Evolutionary conservation across 2,797 vertebrate genomes (phyloP).

Genomic region (Cetoscarus ocellatus): DNA sequence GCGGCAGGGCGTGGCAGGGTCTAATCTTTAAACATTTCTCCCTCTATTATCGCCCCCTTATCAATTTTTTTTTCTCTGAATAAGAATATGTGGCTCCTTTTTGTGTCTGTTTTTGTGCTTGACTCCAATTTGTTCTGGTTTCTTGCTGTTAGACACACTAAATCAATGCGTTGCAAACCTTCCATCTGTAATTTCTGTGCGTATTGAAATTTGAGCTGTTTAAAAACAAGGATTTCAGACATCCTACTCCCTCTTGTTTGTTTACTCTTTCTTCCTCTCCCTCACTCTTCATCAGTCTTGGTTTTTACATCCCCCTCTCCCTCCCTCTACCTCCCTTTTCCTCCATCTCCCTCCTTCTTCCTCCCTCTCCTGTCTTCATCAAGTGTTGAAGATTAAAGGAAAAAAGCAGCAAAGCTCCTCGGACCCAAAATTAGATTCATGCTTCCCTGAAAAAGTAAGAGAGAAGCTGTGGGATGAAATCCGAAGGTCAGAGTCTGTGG

Average conservation of each 20-base stretch:
- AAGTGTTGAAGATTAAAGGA: conserved; percentile 81
- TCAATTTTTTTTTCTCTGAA: conserved; percentile 17
- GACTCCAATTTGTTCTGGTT: conserved; percentile 29
- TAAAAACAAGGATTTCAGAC: conserved; percentile 35
- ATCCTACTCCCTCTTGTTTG: conserved; percentile 27
- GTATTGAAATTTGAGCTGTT: conserved; percentile 46
- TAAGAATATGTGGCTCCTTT: conserved; percentile 9
- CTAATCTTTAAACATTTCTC: not conserved
- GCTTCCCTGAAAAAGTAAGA: conserved; percentile 82
- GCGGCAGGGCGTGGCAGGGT: conserved; percentile 7
- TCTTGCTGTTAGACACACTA: conserved; percentile 45
- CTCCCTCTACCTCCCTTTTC: conserved; percentile 36
- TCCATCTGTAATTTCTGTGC: conserved; percentile 34
- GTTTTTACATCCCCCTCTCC: not conserved
- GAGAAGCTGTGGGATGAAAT: conserved; percentile 77
- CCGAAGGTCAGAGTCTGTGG: conserved; percentile 76
- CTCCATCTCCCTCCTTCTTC: not conserved
- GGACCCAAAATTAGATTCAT: conserved; percentile 81
- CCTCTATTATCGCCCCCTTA: not conserved
- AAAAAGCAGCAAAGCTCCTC: conserved; percentile 68
- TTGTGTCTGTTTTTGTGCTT: conserved; percentile 14
- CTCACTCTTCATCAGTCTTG: conserved; percentile 11
- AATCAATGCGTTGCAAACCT: conserved; percentile 46
- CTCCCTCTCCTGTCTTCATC: conserved; percentile 67
- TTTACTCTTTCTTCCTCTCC: not conserved